A percentile compares a stretch with the other conserved stretches of the same genome.
Conservation (phyloP, 2,888 invertebrate species). For the Heteromyza rotundicornis region DNA sequence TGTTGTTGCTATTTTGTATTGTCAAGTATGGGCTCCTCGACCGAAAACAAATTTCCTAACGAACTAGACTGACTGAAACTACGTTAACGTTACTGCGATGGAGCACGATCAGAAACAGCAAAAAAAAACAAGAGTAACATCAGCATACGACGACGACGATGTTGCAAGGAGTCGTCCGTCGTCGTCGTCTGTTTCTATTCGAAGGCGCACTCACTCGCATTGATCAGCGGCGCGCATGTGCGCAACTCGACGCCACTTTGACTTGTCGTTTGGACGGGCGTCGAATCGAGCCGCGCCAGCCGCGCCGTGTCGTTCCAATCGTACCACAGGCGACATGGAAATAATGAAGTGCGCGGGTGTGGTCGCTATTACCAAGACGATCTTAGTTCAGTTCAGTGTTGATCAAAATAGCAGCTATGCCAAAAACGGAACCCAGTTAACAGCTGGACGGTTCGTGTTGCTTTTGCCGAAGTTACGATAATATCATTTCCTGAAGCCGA, state of each 20-base stretch:
- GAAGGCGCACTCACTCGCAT: not conserved
- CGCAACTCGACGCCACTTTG: constrained; percentile 35
- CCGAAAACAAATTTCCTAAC: constrained; percentile 46
- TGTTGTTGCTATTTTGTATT: constrained; percentile 29
- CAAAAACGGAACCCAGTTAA: constrained; percentile 6
- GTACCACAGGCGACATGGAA: constrained; percentile 62
- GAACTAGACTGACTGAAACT: constrained; percentile 30
- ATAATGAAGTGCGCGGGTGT: constrained; percentile 64
- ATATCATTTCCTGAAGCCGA: too few species aligned
- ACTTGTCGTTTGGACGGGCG: constrained; percentile 42
- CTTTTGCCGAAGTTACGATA: too few species aligned
- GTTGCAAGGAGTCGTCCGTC: not conserved
- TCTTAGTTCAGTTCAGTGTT: not conserved
- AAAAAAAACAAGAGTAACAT: not conserved
- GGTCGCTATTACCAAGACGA: constrained; percentile 52
- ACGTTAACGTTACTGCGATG: constrained; percentile 41
- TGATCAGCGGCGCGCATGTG: not conserved
- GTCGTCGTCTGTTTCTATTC: constrained; percentile 2
- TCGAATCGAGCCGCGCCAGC: constrained; percentile 28
- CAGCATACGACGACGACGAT: not conserved
- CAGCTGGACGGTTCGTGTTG: too few species aligned
- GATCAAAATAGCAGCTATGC: constrained; percentile 6
- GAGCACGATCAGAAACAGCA: constrained; percentile 40
- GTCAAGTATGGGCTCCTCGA: constrained; percentile 38
- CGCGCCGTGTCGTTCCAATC: constrained; percentile 48